Conservation (phyloP, 2,113 vertebrate genomes). For the Vimba vimba region DNA sequence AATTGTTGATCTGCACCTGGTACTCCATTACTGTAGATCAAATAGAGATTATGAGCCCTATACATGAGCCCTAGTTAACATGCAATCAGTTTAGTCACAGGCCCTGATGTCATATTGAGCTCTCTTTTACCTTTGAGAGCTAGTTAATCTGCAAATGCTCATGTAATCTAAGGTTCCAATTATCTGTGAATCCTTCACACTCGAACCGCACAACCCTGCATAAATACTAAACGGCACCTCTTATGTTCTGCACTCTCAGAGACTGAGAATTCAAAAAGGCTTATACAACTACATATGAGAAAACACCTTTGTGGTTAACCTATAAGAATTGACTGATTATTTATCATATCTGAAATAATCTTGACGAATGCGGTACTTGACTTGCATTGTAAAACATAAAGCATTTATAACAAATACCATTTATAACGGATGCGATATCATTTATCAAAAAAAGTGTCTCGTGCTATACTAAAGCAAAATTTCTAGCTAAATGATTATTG, state of each 20-base stretch:
- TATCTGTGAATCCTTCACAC: slow-evolving; percentile 15
- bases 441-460: not conserved
- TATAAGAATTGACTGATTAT: not conserved
- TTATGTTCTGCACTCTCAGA: not conserved
- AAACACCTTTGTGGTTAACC: not conserved
- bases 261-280: not conserved
- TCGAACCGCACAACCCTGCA: not conserved
- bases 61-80: not conserved
- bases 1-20: slow-evolving; percentile 91
- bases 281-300: not conserved
- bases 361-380: not conserved
- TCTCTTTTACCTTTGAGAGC: not conserved
- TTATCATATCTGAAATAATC: not conserved
- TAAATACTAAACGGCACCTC: slow-evolving; percentile 1
- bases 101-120: not conserved
- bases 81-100: not conserved
- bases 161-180: slow-evolving; percentile 10
- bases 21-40: slow-evolving; percentile 84
- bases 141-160: slow-evolving; percentile 6
- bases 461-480: not conserved
- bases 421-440: not conserved
- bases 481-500: not conserved
- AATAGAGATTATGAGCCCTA: slow-evolving; percentile 15
- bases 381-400: not conserved
- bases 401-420: not conserved